Conservation (phyloP, 2,888 invertebrate genomes). For the Drosophila cracens region DNA sequence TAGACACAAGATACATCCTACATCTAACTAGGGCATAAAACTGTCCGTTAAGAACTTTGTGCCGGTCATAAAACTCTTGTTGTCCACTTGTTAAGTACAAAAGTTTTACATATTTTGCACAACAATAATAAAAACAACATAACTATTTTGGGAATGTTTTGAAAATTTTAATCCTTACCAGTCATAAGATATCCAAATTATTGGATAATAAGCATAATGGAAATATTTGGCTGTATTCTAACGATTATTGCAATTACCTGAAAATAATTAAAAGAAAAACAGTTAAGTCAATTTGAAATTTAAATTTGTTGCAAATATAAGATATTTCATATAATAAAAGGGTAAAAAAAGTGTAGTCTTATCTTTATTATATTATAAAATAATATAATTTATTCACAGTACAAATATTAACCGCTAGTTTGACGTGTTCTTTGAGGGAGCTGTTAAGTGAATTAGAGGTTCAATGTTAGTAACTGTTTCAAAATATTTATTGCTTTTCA, state of each 20-base stretch:
- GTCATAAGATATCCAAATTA: conserved; percentile 2
- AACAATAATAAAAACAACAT: neutral
- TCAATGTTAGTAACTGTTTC: neutral
- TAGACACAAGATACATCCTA: conserved; percentile 28
- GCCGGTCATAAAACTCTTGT: conserved; percentile 32
- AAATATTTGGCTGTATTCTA: neutral
- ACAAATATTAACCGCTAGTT: neutral
- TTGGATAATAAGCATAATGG: neutral
- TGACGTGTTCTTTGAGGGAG: neutral
- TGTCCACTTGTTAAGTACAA: conserved; percentile 6
- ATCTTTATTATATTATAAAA: neutral
- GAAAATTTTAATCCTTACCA: conserved; percentile 11
- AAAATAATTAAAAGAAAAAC: conserved; percentile 29
- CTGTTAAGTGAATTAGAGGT: neutral
- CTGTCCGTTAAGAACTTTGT: conserved; percentile 39
- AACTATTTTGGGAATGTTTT: neutral
- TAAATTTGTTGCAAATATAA: neutral
- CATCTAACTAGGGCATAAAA: conserved; percentile 20
- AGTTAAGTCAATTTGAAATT: neutral
- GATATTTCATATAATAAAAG: neutral
- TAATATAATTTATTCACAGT: neutral
- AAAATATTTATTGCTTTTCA: neutral
- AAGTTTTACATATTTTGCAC: conserved; percentile 5
- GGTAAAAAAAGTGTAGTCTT: conserved; percentile 3
- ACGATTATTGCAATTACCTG: conserved; percentile 54